Evolutionary conservation across 2,888 invertebrate species (phyloP).

Genomic region (Reticulitermes lucifugus): DNA sequence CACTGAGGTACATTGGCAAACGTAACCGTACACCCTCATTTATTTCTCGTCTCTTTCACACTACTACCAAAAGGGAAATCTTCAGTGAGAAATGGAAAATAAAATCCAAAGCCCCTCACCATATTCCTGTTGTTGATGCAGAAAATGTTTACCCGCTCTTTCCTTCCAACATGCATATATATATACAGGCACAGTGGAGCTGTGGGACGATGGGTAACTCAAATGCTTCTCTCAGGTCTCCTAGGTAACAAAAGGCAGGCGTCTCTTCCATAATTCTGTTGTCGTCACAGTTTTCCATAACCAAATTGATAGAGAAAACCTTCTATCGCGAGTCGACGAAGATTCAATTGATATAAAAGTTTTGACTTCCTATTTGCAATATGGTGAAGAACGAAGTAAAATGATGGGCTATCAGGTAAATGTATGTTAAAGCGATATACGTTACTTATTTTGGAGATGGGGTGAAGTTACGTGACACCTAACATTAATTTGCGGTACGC

Average conservation of each 20-base stretch:
- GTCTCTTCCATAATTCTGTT: background rate
- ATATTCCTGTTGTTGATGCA: background rate
- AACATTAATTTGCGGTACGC: no score
- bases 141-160: conserved; percentile 26
- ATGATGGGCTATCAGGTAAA: no score
- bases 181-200: background rate
- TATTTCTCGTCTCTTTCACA: background rate
- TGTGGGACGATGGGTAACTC: background rate
- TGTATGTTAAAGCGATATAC: no score
- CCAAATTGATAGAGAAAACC: background rate
- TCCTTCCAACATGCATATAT: background rate
- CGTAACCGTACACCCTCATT: background rate
- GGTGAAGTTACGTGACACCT: no score
- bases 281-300: background rate
- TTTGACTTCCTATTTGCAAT: no score
- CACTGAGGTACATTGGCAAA: background rate
- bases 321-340: no score
- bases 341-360: no score
- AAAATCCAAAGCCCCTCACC: background rate
- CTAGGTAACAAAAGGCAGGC: background rate
- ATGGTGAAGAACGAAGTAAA: no score
- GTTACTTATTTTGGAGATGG: no score
- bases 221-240: background rate
- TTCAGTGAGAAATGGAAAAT: conserved; percentile 33
- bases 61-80: conserved; percentile 13